A percentile compares a stretch with the other conserved stretches of the same genome.
Conservation (phyloP, 1,140 invertebrate species). For the Acyrthosiphon pisum region DNA sequence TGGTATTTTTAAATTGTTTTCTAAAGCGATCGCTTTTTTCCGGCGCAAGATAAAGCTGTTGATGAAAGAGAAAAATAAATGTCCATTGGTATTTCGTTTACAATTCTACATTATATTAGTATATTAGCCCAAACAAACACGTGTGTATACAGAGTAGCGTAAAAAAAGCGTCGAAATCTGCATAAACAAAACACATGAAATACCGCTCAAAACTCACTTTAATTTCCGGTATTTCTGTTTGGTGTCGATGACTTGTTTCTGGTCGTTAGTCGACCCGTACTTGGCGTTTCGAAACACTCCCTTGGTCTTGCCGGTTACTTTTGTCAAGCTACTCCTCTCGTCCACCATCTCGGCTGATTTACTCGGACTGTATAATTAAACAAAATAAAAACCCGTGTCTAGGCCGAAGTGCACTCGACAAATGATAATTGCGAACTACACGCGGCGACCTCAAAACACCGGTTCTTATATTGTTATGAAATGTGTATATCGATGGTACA, state of each 20-base stretch:
- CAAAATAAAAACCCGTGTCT: not conserved
- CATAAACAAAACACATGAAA: not conserved
- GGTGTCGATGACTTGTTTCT: not conserved
- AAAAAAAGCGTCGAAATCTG: not conserved
- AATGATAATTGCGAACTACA: not conserved
- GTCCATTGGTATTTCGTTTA: too few relatives aligned
- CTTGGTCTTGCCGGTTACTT: not conserved
- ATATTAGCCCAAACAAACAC: not conserved
- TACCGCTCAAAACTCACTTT: conserved; percentile 9
- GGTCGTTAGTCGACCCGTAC: conserved; percentile 12
- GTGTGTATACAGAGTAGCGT: not conserved
- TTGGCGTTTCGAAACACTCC: not conserved
- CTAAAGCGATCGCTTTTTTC: not conserved
- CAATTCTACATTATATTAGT: not conserved
- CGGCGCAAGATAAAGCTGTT: not conserved
- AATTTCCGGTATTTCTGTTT: conserved; percentile 45
- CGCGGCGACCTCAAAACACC: conserved; percentile 38
- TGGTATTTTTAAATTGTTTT: not conserved
- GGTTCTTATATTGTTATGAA: conserved; percentile 38
- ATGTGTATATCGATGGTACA: not conserved
- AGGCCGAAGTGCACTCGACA: not conserved
- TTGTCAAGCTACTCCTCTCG: conserved; percentile 34
- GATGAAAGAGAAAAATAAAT: not conserved
- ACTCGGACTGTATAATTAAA: not conserved
- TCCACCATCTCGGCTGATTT: not conserved